Evolutionary conservation across 2,113 vertebrate species (phyloP), one percentile per base, ranked within the genome.

Genomic region (Butorides virescens): DNA sequence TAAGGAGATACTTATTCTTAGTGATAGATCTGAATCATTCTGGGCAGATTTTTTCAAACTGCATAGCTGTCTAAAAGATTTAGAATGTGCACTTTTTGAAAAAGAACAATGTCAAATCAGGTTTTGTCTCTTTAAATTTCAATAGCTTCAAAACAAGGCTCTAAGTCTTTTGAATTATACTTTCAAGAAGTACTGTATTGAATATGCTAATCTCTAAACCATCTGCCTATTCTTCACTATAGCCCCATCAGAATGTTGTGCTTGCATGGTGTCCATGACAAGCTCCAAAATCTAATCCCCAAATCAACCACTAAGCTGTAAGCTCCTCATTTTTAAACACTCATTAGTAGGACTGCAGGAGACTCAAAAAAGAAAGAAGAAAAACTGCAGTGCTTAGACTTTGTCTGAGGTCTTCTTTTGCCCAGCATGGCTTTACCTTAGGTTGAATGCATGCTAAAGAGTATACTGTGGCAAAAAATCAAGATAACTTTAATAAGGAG

Each of bases 81-180:
- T 90, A 86, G 50, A 92, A 82, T 76, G 58, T 47, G 29, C 47
- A 29, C 13, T 93, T 96, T 96, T 78, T 85, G 80, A 56, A 77
- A 90, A 89, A 83, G 88, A 92, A 85, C 65, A 89, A 44, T 27
- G 87, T 96, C 93, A 95, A 93, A 96, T 94, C 91, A 91, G 6
- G 32, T 58, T 94, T 96, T 95, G 76, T 80, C 66, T 93, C 63
- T 96, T 96, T 93, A 92, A 77, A 93, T 93, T 94, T 89, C 30
- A 77, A 25, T 22, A 49, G 91, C 87, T 79, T 91, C 42, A 88
- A 96, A 96, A 79, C 26, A 92, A 86, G 9, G 19, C 26, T 62
- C 44, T 62, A 58, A 91, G n/a, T 86, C 68, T 65, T 89, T 46
- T 86, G 42, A 97, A 55, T 94, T 84, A 44, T 47, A 21, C 25